These are phyloP conservation scores for Conopomorpha cramerella DNA, from an alignment of 1,140 invertebrate species.

Conservation along the genomic window DNA sequence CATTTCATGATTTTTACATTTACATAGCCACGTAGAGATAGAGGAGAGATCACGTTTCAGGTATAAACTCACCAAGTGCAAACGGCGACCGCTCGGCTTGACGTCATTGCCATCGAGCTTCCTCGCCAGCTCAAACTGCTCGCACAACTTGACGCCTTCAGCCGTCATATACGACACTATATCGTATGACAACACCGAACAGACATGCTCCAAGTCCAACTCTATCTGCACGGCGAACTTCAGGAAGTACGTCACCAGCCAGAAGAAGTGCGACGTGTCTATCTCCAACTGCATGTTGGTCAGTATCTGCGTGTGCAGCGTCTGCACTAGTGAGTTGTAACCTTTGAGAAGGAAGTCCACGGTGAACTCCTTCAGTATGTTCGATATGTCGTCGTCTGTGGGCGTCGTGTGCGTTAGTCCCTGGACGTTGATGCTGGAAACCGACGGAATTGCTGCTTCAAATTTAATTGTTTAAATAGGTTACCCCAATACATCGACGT, in stretches of 20 bases:
- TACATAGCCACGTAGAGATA: no score
- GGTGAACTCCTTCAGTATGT: slow-evolving; percentile 77
- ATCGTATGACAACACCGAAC: slow-evolving; percentile 71
- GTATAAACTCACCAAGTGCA: slow-evolving; percentile 67
- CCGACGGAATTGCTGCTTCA: no score
- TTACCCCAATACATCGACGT: no score
- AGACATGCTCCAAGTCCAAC: slow-evolving; percentile 71
- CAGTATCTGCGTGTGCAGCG: slow-evolving; percentile 66
- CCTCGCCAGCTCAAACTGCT: slow-evolving; percentile 70
- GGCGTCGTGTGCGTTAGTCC: slow-evolving; percentile 68
- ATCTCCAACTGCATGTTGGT: slow-evolving; percentile 66
- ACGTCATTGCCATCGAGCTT: slow-evolving; percentile 64
- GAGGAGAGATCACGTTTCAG: not conserved
- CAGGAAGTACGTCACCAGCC: slow-evolving; percentile 80
- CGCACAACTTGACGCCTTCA: slow-evolving; percentile 74
- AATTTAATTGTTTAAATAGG: no score
- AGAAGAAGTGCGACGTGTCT: slow-evolving; percentile 78
- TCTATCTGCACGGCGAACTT: slow-evolving; percentile 77
- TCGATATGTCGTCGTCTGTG: slow-evolving; percentile 73
- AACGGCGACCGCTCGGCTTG: slow-evolving; percentile 66
- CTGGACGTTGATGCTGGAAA: slow-evolving; percentile 71
- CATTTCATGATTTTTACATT: no score
- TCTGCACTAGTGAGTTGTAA: slow-evolving; percentile 68
- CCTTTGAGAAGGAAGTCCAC: slow-evolving; percentile 77
- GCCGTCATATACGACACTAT: slow-evolving; percentile 74